Conservation (phyloP, 2,888 invertebrate species). For the Oxytorus armatus region DNA sequence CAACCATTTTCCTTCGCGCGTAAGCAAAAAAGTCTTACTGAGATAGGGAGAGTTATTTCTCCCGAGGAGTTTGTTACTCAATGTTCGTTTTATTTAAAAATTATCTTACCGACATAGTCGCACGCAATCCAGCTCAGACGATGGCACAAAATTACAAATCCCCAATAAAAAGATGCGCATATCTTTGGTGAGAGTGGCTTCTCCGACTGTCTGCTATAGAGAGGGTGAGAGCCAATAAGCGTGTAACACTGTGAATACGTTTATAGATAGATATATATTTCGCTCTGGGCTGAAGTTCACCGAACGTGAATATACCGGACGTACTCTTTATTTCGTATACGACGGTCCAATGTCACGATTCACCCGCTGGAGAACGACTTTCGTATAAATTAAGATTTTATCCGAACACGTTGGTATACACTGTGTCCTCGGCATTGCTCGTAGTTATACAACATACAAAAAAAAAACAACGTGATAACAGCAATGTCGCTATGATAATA, state of each 20-base stretch:
- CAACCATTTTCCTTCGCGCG: slow-evolving; percentile 6
- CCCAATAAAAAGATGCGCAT: slow-evolving; percentile 14
- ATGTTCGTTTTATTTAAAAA: not conserved
- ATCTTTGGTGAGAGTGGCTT: slow-evolving; percentile 35
- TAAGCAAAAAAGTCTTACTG: not conserved
- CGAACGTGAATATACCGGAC: slow-evolving; percentile 46
- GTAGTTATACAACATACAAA: slow-evolving; percentile 1
- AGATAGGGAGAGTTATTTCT: too few species aligned
- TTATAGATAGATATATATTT: slow-evolving; percentile 35
- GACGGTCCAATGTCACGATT: slow-evolving; percentile 55
- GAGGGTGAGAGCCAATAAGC: slow-evolving; percentile 24
- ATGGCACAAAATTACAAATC: slow-evolving; percentile 30
- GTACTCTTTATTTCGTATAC: slow-evolving; percentile 43
- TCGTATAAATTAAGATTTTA: slow-evolving; percentile 66
- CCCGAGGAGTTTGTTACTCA: not conserved
- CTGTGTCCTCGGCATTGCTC: not conserved
- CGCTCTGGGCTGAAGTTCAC: slow-evolving; percentile 50
- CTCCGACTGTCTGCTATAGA: not conserved
- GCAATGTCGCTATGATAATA: slow-evolving; percentile 8
- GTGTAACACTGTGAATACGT: slow-evolving; percentile 14
- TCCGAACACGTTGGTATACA: slow-evolving; percentile 43
- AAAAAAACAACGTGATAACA: slow-evolving; percentile 3
- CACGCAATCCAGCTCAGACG: not conserved
- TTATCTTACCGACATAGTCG: not conserved
- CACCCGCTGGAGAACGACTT: slow-evolving; percentile 41